phyloP scores from a whole-genome alignment of 2,113 vertebrate genomes.

The Ibidorhyncha struthersii region DNA sequence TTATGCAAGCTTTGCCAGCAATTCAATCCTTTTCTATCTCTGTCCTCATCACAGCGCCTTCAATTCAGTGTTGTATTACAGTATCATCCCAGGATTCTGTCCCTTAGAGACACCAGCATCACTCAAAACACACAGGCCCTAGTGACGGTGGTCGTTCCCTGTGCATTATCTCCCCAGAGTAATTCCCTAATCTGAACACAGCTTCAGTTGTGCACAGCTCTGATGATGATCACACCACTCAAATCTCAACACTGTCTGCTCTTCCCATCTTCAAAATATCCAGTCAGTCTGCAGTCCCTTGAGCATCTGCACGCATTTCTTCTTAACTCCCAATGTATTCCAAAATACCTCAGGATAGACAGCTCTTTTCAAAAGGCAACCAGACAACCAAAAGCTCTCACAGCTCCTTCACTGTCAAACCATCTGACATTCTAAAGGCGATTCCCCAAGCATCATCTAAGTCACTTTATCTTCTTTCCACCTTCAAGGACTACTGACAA shows the following conservation, averaged over 20 bases:
- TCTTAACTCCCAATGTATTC: neutral
- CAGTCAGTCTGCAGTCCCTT: neutral
- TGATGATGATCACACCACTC: neutral
- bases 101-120: neutral
- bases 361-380: neutral
- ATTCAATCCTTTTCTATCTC: neutral
- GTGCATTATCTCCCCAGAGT: neutral
- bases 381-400: neutral
- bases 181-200: neutral
- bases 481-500: neutral
- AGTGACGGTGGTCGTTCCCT: neutral
- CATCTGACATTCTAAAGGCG: neutral
- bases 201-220: neutral
- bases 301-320: neutral
- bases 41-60: neutral
- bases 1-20: neutral
- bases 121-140: neutral
- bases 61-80: neutral
- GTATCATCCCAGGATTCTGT: neutral
- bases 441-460: neutral
- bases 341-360: neutral
- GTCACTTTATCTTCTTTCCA: neutral
- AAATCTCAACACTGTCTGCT: neutral
- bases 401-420: neutral
- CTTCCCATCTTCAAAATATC: neutral